Base-by-base conservation (phyloP, 30 jellyfish, hydroid and myxozoan genomes). In the Hydra vulgaris region DNA sequence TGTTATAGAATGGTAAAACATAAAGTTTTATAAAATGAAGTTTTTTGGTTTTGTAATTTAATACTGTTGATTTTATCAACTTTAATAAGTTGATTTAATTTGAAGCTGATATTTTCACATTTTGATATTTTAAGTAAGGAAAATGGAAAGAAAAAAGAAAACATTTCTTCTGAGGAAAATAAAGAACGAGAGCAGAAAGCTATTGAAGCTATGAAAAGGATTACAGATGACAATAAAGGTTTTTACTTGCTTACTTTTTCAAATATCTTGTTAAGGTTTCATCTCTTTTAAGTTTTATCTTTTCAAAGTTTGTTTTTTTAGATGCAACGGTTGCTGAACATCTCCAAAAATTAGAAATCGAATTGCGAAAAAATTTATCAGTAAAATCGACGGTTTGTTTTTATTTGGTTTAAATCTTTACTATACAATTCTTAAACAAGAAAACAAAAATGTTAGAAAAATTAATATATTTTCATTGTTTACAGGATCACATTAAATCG, bases 181-280 rank as follows among this genome's bases (percentile, higher is more conserved):
- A 81, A 78, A 61, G 85, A 78, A n/a, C 78, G 86, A 71, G 92
- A 85, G 72, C 88, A 83, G 56, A 88, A 89, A 68, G 97, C 97
- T 21, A 77, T 83, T 23, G 74, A 85, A 73, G 97, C 97, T 0
- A 85, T 73, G 25, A 89, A 89, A 54, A 76, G 97, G 72, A 26
- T 89, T n/a, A 95, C 97, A 8, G 83, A 67, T 8, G 97, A 89
- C 66, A 86, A 94, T 0, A 88, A 85, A 82, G 95, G 97, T 89
- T 1, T 24, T 66, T 0, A 0, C 25, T 74, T 25, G 8, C 61
- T 40, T 12, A 5, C 61, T 40, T 40, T 40, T 40, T 12, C 5
- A 40, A 40, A 40, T 40, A 40, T 40, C 12, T 40, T 40, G 12
- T 40, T 40, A 40, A 40, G n/a, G n/a, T n/a, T n/a, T n/a, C n/a